A percentile compares a stretch with the other conserved stretches of the same genome.
Conservation (phyloP, 2,797 vertebrate species). For the Bufotes viridis region DNA sequence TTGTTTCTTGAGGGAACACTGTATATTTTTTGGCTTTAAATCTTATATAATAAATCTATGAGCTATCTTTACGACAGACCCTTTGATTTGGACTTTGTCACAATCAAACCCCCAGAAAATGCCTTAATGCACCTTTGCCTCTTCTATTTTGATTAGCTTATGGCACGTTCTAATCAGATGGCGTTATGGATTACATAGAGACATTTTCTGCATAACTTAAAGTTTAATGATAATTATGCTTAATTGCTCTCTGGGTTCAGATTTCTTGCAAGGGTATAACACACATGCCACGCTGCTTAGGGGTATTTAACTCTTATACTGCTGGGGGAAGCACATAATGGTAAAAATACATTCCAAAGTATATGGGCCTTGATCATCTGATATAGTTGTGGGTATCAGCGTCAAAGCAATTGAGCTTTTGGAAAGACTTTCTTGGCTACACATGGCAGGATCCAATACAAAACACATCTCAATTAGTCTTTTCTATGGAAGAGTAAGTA, state of each 20-base stretch:
- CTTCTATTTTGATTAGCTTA: conserved; percentile 47
- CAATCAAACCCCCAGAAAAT: conserved; percentile 16
- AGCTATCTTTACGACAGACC: neutral
- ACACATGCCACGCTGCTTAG: neutral
- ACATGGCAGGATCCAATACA: no score
- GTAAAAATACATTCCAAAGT: neutral
- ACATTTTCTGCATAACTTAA: conserved; percentile 53
- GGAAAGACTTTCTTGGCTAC: neutral
- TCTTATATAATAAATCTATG: neutral
- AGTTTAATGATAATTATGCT: conserved; percentile 56
- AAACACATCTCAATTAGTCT: no score
- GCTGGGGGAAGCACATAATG: neutral
- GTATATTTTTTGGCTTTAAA: no score
- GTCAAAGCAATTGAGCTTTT: neutral
- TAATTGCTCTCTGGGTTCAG: conserved; percentile 44
- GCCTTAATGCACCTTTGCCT: conserved; percentile 7
- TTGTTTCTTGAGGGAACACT: no score
- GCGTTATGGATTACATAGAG: conserved; percentile 57
- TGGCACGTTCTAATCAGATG: conserved; percentile 47
- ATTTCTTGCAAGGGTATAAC: conserved; percentile 27
- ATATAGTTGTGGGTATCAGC: neutral
- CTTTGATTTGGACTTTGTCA: neutral
- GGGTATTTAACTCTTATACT: conserved; percentile 2
- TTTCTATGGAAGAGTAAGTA: no score
- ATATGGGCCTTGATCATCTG: neutral